Conservation (phyloP, 2,888 invertebrate genomes). For the Eupithecia vulgata region DNA sequence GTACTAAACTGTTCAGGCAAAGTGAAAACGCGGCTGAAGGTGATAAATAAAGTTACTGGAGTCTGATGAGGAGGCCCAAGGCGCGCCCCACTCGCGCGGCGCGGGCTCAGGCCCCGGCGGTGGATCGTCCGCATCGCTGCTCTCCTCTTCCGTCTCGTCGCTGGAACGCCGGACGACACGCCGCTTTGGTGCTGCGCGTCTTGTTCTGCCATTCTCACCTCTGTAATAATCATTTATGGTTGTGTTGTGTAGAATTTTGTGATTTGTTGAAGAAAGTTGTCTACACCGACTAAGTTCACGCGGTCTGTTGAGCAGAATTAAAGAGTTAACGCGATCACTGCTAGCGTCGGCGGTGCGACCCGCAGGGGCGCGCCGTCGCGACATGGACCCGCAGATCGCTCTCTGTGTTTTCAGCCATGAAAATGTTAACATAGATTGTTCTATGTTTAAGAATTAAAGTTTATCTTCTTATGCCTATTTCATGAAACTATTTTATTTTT, state of each 20-base stretch:
- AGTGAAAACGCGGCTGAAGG: constrained; percentile 2
- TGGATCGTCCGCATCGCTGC: constrained; percentile 78
- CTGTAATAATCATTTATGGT: constrained; percentile 42
- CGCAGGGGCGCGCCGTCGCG: too few species aligned
- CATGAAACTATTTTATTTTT: too few species aligned
- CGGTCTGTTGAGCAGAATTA: too few species aligned
- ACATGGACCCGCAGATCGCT: too few species aligned
- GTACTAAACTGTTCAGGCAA: background rate
- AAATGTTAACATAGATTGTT: background rate
- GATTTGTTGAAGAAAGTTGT: background rate
- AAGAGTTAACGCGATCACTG: too few species aligned
- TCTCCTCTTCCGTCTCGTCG: constrained; percentile 80
- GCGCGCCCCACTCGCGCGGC: constrained; percentile 82
- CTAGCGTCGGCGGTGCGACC: too few species aligned
- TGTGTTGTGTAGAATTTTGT: background rate
- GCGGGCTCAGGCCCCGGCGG: constrained; percentile 78
- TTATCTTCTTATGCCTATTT: too few species aligned
- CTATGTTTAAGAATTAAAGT: background rate
- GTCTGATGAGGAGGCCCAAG: constrained; percentile 80
- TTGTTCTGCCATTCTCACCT: constrained; percentile 68
- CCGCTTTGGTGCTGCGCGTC: constrained; percentile 67
- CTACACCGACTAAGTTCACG: background rate
- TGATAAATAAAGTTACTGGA: constrained; percentile 57
- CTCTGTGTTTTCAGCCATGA: too few species aligned
- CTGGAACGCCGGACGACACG: constrained; percentile 75